Base-by-base conservation (phyloP, 2,888 invertebrate species). In the Coenonympha glycerion region DNA sequence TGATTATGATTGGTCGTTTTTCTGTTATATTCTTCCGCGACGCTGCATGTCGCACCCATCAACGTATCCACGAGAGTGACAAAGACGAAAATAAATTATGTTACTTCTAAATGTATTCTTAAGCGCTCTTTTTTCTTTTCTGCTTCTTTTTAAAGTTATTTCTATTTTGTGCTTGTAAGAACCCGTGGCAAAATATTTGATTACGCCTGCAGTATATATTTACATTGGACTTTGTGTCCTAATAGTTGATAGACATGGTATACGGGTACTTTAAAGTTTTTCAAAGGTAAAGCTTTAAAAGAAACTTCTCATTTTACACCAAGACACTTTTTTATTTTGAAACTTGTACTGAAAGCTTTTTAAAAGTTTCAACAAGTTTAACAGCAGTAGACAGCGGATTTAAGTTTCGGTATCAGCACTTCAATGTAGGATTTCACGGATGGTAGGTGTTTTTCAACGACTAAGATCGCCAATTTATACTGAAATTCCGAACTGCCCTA, bases 151-250 rank as follows among this genome's bases (percentile, higher is more conserved):
- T n/a, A n/a, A n/a, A n/a, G n/a, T n/a, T n/a, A n/a, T n/a, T n/a
- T n/a, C n/a, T n/a, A n/a, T n/a, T n/a, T n/a, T n/a, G n/a, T n/a
- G n/a, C n/a, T n/a, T n/a, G n/a, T n/a, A n/a, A n/a, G n/a, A n/a
- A n/a, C n/a, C n/a, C n/a, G n/a, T n/a, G n/a, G n/a, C n/a, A n/a
- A 36, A 36, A 21, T 36, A 21, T 36, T 11, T 8, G 6, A 21
- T 21, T 21, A 3, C 19, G 6, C 13, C 21, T 21, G 19, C 11
- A 30, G 0, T 13, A 13, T 34, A 40, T 21, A 31, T 48, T 33
- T 39, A 24, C 18, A 26, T 44, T 48, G 48, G 48, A 33, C 48
- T 48, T 39, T 39, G n/a, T n/a, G n/a, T n/a, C n/a, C n/a, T n/a
- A n/a, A n/a, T n/a, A n/a, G n/a, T n/a, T n/a, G n/a, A n/a, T n/a